phyloP scores from a whole-genome alignment of 1,140 invertebrate species.

The Ceratina australensis region DNA sequence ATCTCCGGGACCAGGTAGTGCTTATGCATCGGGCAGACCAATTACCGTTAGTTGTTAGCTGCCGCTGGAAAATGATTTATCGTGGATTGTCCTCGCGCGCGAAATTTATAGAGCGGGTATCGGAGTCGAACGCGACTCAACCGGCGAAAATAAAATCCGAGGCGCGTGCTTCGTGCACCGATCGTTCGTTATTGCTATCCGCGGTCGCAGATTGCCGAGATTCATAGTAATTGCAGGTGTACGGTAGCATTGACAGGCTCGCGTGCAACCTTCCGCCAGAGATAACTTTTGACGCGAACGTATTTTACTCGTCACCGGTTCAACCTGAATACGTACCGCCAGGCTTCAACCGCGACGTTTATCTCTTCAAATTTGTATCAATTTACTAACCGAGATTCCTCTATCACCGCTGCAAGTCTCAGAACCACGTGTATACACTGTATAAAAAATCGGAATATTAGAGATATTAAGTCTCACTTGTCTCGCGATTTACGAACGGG shows the following conservation, averaged over 20 bases:
- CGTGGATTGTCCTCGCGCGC: constrained; percentile 47
- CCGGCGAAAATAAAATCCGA: constrained; percentile 17
- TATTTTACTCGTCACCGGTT: no score
- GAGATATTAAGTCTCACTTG: no score
- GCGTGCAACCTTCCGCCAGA: no score
- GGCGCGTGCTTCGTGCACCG: neutral
- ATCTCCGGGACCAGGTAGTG: constrained; percentile 41
- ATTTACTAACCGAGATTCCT: no score
- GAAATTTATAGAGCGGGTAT: constrained; percentile 54
- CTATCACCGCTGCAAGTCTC: no score
- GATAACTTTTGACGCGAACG: no score
- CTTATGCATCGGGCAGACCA: constrained; percentile 58
- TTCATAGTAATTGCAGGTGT: neutral
- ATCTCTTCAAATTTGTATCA: no score
- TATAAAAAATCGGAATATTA: no score
- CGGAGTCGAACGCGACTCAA: constrained; percentile 3
- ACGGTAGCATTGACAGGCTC: neutral
- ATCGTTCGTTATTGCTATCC: constrained; percentile 15
- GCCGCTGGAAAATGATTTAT: constrained; percentile 62
- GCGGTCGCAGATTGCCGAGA: neutral
- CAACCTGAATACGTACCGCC: no score
- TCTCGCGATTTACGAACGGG: neutral
- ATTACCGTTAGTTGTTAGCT: constrained; percentile 63
- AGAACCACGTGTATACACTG: no score
- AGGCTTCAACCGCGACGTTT: no score